Base-by-base conservation (phyloP, 1,140 invertebrate species). In the Heliconius hermathena region DNA sequence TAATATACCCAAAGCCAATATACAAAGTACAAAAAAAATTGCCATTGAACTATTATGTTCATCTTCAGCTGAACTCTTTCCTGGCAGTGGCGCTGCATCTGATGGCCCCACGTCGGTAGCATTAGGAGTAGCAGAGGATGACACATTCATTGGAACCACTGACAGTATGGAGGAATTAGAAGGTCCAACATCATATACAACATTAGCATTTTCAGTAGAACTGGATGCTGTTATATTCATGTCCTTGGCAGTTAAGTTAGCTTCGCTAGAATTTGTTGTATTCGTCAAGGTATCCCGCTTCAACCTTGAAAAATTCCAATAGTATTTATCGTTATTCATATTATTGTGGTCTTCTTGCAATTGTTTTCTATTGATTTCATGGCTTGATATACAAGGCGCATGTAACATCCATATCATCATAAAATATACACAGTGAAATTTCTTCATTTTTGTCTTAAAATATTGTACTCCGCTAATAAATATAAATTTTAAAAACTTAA, bases 31-130 rank as follows among this genome's bases (percentile, higher is more conserved):
- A 94, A 99, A 99, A 89, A 99, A 99, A 89, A 99, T 99, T 0
- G 98, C 98, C 95, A 99, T 97, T 13, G 98, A 99, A 85, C 98
- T 99, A 87, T 99, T 98, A 87, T 99, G 98, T 91, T 99, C 99
- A 92, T 99, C 97, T 95, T 99, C 98, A 8, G 98, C 98, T 8
- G 98, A 97, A 81, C 97, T 98, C 90, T 98, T 98, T 81, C 97
- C 97, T 1, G 98, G 98, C 33, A 98, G 93, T 20, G 93, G 91
- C 6, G 97, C 96, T 46, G 96, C 96, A 85, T 97, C 97, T 3
- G 95, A 95, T 2, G 95, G 96, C 57, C 96, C 95, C 1, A 95
- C 89, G 16, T 96, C 96, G 5, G 96, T 91, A 74, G 82, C 85
- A 85, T 93, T 94, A 0, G 90, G 87, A 26, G 86, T 74, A 52